These are phyloP conservation scores for Dasypus novemcinctus DNA, from an alignment of 2,113 vertebrate genomes.

Conservation along the genomic window DNA sequence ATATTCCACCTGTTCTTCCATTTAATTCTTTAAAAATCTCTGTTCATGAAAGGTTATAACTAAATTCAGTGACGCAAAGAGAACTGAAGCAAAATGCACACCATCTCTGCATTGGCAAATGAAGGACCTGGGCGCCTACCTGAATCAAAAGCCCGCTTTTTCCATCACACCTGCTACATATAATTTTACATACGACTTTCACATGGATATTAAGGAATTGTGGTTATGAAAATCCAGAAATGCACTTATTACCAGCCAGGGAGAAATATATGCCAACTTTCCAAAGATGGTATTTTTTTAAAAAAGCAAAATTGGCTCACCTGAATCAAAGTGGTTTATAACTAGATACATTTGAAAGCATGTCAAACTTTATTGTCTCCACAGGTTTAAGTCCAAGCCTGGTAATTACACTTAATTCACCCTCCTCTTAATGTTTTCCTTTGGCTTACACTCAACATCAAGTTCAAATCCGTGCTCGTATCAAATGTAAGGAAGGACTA, in stretches of 20 bases:
- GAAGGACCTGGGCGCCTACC: not conserved
- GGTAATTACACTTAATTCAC: not conserved
- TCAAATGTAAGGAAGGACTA: not conserved
- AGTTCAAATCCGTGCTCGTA: not conserved
- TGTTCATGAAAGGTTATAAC: not conserved
- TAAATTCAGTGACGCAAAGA: not conserved
- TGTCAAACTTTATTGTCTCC: not conserved
- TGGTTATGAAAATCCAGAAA: not conserved
- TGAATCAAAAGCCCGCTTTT: not conserved
- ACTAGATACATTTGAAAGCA: not conserved
- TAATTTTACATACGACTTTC: not conserved
- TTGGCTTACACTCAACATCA: not conserved
- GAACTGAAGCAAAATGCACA: fast-evolving
- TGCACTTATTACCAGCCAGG: not conserved
- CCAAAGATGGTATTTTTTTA: not conserved
- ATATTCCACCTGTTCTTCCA: not conserved
- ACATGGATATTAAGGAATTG: not conserved
- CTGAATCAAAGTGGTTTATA: not conserved
- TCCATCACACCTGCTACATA: not conserved
- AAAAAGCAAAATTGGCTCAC: not conserved
- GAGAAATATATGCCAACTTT: not conserved
- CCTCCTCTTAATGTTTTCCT: not conserved
- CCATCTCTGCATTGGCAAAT: not conserved
- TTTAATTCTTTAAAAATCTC: not conserved
- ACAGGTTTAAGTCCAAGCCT: not conserved